Percentiles rank a stretch among this genome's conserved stretches.
phyloP scores from a whole-genome alignment of 2,113 vertebrate genomes.

The Phaethornis superciliosus region DNA sequence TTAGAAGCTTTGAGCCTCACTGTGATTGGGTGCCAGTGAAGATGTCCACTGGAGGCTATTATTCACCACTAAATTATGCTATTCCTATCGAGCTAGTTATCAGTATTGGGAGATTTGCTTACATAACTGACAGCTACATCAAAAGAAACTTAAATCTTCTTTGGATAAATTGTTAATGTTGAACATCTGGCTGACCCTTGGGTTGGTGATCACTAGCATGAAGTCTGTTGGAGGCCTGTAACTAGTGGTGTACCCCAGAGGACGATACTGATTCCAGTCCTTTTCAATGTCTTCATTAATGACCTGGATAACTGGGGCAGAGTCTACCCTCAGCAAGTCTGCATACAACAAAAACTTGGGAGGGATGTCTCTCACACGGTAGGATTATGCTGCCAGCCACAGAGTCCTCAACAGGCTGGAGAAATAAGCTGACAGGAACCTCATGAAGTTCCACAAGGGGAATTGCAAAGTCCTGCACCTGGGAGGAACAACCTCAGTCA shows the following conservation, averaged over 20 bases:
- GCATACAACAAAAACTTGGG: background rate
- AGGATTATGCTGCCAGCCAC: background rate
- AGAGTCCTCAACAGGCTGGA: background rate
- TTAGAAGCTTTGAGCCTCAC: background rate
- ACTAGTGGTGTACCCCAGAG: background rate
- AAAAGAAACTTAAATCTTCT: background rate
- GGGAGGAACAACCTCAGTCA: background rate
- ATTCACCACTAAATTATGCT: background rate
- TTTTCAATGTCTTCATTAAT: background rate
- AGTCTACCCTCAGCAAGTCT: background rate
- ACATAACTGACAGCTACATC: background rate
- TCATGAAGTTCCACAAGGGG: background rate
- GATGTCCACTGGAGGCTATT: background rate
- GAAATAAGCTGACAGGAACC: background rate
- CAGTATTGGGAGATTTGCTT: background rate
- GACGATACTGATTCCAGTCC: background rate
- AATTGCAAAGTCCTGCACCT: background rate
- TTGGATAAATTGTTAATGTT: background rate
- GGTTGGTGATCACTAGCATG: background rate
- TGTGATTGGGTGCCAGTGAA: background rate
- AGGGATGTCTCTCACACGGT: background rate
- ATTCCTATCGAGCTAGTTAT: background rate
- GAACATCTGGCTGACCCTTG: background rate
- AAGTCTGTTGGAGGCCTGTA: background rate
- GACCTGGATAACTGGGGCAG: background rate